Base-by-base conservation (phyloP, 2,888 invertebrate species). In the Drosophila pseudotakahashii region DNA sequence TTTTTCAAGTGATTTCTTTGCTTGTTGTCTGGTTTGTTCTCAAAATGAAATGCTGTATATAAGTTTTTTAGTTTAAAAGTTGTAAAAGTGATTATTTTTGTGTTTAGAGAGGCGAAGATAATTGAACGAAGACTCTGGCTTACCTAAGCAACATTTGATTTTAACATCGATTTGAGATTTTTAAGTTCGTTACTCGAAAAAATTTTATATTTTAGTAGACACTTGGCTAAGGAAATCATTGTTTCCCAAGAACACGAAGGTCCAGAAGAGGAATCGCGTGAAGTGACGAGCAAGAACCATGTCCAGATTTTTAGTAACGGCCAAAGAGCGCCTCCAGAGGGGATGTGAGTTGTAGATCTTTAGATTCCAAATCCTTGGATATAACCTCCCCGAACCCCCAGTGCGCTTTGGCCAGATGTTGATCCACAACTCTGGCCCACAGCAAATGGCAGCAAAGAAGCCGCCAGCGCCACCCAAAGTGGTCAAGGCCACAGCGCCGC, bases 141-240 rank as follows among this genome's bases (percentile, higher is more conserved):
- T 5, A 47, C 19, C 39, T 26, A 7, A 53, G 52, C 14, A 53
- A 53, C 39, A 47, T 11, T 47, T 62, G 63, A 47, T 16, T 39
- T 39, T 26, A 16, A 34, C 45, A 26, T 52, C 62, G 23, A 51
- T 32, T 64, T 44, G 14, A 11, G 41, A 37, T 39, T 52, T 39
- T 66, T 64, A 42, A 41, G 59, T 63, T 59, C 11, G 48, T 5
- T 23, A 11, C 37, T 39, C 16, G 45, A n/a, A 34, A 42, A 62
- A 59, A 59, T 63, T 66, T 62, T 62, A 16, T 52, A 62, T 47
- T 66, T 66, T 39, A 39, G 14, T 32, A 45, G 39, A 30, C 66
- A 66, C 39, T 63, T 44, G 16, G 51, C 51, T n/a, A 42, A 16
- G 37, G 6, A 51, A 62, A 36, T 10, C 19, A 32, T 13, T 4